Percentiles rank a stretch among this genome's conserved stretches.
Evolutionary conservation across 2,113 vertebrate genomes (phyloP).

Genomic region (Clarias gariepinus): DNA sequence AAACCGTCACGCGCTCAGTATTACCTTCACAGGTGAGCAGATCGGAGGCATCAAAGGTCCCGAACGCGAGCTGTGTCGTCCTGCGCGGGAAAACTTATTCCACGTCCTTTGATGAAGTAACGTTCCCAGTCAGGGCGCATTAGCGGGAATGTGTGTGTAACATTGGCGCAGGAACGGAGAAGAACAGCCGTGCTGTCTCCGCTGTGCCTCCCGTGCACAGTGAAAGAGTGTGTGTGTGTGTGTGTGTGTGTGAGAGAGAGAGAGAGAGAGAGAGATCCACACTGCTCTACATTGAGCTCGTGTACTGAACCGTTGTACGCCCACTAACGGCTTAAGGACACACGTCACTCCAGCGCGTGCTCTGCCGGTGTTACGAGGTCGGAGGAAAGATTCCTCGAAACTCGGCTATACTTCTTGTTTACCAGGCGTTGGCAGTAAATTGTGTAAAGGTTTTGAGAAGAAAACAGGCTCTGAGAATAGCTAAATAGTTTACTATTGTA

Average conservation of each 20-base stretch:
- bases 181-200: not conserved
- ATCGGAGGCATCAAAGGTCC: conserved; percentile 48
- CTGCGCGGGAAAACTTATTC: conserved; percentile 14
- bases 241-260: too few species aligned
- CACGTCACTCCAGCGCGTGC: not conserved
- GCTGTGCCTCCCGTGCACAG: conserved; percentile 16
- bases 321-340: conserved; percentile 24
- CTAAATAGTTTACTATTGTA: too few species aligned
- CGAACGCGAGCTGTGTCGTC: conserved; percentile 1
- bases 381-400: not conserved
- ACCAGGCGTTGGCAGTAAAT: not conserved
- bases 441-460: not conserved
- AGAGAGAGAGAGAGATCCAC: not conserved
- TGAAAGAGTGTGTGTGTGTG: too few species aligned
- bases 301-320: conserved; percentile 6
- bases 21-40: conserved; percentile 54
- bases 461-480: not conserved
- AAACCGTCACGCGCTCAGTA: not conserved
- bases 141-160: conserved; percentile 27
- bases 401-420: not conserved
- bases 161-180: not conserved
- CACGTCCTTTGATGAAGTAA: conserved; percentile 17
- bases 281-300: not conserved
- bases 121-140: conserved; percentile 43
- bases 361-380: not conserved